Base-by-base conservation (phyloP, 2,888 invertebrate species). In the Sympetrum striolatum region DNA sequence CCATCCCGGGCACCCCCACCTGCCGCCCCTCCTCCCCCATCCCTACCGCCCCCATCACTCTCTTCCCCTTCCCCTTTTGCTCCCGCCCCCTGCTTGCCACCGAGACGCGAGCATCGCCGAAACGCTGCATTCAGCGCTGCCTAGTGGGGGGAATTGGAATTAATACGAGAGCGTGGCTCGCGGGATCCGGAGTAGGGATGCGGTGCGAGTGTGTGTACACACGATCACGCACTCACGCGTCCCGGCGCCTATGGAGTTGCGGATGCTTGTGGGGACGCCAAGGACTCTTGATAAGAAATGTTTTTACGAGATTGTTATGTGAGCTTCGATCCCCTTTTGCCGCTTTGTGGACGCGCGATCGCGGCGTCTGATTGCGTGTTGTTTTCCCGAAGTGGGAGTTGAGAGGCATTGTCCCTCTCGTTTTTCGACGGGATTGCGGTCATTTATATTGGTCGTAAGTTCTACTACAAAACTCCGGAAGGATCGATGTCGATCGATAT, bases 21-120 rank as follows among this genome's bases (percentile, higher is more conserved):
- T 64, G 81, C 81, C 2, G 18, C 91, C 91, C 92, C 92, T 92
- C 92, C 92, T 37, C 35, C 86, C 64, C 86, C 86, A 39, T 64
- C 39, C 86, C 37, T 31, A 37, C 90, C 90, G 90, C 80, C 82
- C 91, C 90, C 91, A 90, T 90, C 91, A 91, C 90, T 58, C 91
- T 91, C 90, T 90, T 93, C 93, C 93, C 92, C 93, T 93, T 93
- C 44, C 25, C 14, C 39, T 39, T 14, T 80, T n/a, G 60, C 39
- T 81, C 64, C 90, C 91, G 90, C 82, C 90, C 82, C 64, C 90
- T 25, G 18, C 82, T 81, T 81, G 91, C 81, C 81, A 53, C 82
- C 58, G 60, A 82, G 86, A 86, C 86, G 86, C 86, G 86, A 86
- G 86, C 86, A 86, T 86, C 86, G 86, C 60, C 86, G 86, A 86